Conservation (phyloP, 1,140 invertebrate genomes). For the Drosophila saltans region DNA sequence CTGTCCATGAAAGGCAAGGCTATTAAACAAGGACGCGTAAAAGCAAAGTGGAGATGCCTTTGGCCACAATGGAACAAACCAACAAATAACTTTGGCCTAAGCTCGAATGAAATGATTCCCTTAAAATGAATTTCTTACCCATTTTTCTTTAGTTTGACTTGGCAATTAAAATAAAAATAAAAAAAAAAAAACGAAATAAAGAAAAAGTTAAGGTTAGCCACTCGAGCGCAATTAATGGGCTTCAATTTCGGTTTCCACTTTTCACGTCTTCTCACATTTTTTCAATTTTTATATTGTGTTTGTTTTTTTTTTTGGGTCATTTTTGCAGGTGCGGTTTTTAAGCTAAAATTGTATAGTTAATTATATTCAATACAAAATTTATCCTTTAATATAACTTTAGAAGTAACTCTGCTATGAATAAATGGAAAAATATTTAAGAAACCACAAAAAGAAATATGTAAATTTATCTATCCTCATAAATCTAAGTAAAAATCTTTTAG, state of each 20-base stretch:
- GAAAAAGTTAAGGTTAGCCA: slow-evolving; percentile 51
- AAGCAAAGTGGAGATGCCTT: slow-evolving; percentile 1
- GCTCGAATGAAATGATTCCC: slow-evolving; percentile 49
- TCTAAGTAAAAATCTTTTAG: too few relatives aligned
- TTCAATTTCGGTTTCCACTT: slow-evolving; percentile 61
- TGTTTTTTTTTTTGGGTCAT: slow-evolving; percentile 14
- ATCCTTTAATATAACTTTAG: too few relatives aligned
- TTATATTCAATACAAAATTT: too few relatives aligned
- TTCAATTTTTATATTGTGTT: slow-evolving; percentile 26
- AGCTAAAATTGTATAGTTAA: too few relatives aligned
- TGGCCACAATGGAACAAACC: slow-evolving; percentile 20
- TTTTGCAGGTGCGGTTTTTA: slow-evolving; percentile 11
- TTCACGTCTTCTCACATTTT: slow-evolving; percentile 20
- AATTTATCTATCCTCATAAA: too few relatives aligned
- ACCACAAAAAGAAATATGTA: too few relatives aligned
- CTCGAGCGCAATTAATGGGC: slow-evolving; percentile 75
- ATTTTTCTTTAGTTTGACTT: slow-evolving; percentile 26
- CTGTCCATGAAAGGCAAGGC: slow-evolving; percentile 24
- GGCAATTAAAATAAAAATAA: too few relatives aligned
- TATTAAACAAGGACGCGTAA: slow-evolving; percentile 30
- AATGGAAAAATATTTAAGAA: too few relatives aligned
- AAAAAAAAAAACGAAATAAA: slow-evolving; percentile 50
- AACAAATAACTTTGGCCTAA: slow-evolving; percentile 48
- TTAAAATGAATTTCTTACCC: slow-evolving; percentile 52
- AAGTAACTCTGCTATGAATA: too few relatives aligned